phyloP scores from a whole-genome alignment of 2,797 vertebrate genomes.

The Epinephelus coioides region DNA sequence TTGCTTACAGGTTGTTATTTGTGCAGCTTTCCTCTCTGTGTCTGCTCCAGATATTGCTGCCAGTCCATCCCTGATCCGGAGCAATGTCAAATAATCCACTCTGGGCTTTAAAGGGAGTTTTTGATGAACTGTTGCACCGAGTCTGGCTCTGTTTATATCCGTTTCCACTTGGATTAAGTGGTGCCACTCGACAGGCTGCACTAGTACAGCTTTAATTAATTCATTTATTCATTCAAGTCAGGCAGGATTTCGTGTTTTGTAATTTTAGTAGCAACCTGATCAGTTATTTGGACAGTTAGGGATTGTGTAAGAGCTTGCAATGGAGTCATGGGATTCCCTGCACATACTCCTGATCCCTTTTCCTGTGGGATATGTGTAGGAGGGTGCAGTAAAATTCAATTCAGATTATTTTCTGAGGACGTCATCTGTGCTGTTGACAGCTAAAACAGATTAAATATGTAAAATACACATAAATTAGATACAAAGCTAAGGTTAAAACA shows the following conservation, averaged over 20 bases:
- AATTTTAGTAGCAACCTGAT: neutral
- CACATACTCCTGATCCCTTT: neutral
- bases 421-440: too few relatives aligned
- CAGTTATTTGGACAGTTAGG: neutral
- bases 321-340: neutral
- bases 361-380: neutral
- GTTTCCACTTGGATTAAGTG: neutral
- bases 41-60: neutral
- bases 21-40: conserved; percentile 11
- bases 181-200: neutral
- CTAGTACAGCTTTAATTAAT: neutral
- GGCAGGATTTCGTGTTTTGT: neutral
- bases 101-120: neutral
- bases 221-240: neutral
- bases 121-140: conserved; percentile 46
- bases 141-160: neutral
- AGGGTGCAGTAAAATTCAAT: neutral
- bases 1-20: neutral
- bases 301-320: neutral
- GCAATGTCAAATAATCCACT: neutral
- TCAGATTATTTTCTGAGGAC: too few relatives aligned
- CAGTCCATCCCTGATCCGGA: neutral
- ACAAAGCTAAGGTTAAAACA: too few relatives aligned
- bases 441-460: too few relatives aligned
- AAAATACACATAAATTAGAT: too few relatives aligned